Evolutionary conservation across 2,113 vertebrate genomes (phyloP).

Genomic region (Eulemur macaco): DNA sequence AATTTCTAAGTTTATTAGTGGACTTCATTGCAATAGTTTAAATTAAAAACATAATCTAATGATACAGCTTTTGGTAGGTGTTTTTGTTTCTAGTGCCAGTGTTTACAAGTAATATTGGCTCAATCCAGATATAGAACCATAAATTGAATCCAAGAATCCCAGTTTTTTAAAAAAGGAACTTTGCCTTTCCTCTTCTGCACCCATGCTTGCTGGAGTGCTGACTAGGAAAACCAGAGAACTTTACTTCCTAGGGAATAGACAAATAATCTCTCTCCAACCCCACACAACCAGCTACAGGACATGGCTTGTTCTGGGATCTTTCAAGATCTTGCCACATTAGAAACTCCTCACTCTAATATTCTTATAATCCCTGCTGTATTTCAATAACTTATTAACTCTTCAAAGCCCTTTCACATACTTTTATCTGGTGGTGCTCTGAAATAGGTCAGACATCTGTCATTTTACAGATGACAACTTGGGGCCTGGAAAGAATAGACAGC

Average conservation of each 20-base stretch:
- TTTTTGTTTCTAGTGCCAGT: neutral
- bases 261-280: neutral
- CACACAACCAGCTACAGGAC: neutral
- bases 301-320: neutral
- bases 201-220: neutral
- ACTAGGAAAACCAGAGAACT: neutral
- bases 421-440: neutral
- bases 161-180: neutral
- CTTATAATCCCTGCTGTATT: neutral
- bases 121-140: neutral
- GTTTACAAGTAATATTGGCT: neutral
- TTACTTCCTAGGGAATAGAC: neutral
- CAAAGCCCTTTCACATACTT: neutral
- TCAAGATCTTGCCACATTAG: slow-evolving; percentile 27
- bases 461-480: neutral
- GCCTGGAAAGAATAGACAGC: neutral
- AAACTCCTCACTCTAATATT: neutral
- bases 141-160: neutral
- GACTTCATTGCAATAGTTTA: slow-evolving; percentile 31
- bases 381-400: neutral
- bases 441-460: neutral
- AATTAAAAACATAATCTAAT: neutral
- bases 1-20: neutral
- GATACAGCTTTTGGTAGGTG: neutral
- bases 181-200: neutral